These are phyloP conservation scores for Muntiacus muntjak DNA, from an alignment of 2,113 vertebrate species.

Conservation along the genomic window DNA sequence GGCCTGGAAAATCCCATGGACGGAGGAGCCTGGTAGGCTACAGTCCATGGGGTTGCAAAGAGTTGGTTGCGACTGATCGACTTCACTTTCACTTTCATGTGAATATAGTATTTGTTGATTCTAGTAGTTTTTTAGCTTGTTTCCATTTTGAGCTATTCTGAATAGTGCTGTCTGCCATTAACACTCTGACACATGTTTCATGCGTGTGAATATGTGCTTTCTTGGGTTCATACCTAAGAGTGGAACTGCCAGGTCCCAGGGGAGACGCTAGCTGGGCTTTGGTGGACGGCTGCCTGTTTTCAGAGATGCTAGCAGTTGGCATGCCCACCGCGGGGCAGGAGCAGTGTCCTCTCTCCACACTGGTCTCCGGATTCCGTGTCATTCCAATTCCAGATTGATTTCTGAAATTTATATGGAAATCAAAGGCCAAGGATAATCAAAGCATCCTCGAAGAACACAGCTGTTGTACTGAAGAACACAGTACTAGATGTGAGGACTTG, in stretches of 20 bases:
- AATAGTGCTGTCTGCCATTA: not conserved
- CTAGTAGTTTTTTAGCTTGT: not conserved
- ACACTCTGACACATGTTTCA: accelerated
- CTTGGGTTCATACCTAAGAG: not conserved
- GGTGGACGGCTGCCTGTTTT: not conserved
- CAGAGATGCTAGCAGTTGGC: not conserved
- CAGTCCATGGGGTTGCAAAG: not conserved
- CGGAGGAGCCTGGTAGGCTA: not conserved
- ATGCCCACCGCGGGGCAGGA: accelerated
- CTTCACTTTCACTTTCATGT: not conserved
- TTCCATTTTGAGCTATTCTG: not conserved
- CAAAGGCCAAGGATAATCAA: not conserved
- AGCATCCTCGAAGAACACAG: not conserved
- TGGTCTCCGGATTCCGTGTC: not conserved
- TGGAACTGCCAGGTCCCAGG: not conserved
- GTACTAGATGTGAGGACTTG: not conserved
- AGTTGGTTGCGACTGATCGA: accelerated
- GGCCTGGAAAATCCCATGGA: not conserved
- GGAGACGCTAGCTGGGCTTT: accelerated
- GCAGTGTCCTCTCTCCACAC: not conserved
- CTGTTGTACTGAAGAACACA: not conserved
- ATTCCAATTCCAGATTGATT: not conserved
- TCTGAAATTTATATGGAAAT: not conserved
- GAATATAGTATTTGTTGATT: not conserved
- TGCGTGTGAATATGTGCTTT: accelerated